Percentiles rank a stretch among this genome's conserved stretches.
Evolutionary conservation across 1,140 invertebrate genomes (phyloP).

Genomic region (Meloidogyne floridensis): DNA sequence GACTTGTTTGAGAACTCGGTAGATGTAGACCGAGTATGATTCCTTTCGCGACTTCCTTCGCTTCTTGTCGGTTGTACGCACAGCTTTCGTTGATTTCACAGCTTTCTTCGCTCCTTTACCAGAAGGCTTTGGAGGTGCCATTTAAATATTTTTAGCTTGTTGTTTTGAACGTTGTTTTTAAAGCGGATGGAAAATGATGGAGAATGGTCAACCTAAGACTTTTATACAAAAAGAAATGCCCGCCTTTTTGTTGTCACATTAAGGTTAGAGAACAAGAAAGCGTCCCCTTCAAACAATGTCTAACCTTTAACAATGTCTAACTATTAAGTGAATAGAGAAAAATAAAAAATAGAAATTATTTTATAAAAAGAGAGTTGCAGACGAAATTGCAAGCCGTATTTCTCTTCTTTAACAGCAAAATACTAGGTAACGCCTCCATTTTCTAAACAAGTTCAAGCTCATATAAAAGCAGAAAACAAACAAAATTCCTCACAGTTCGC

Average conservation of each 20-base stretch:
- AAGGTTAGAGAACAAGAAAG: neutral
- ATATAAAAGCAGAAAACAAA: neutral
- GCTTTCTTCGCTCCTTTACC: slow-evolving; percentile 56
- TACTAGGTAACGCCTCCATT: neutral
- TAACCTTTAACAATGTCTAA: no score
- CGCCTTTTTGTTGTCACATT: neutral
- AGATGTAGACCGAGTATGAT: slow-evolving; percentile 62
- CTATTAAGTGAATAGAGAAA: neutral
- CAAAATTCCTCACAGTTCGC: neutral
- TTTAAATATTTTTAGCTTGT: slow-evolving; percentile 9
- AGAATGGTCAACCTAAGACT: neutral
- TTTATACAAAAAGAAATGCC: no score
- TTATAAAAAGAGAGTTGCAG: neutral
- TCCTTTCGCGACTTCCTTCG: slow-evolving; percentile 66
- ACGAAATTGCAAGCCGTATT: neutral
- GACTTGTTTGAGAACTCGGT: slow-evolving; percentile 50
- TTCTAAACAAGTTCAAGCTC: neutral
- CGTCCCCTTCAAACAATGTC: no score
- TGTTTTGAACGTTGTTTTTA: slow-evolving; percentile 7
- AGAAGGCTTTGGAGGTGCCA: slow-evolving; percentile 46
- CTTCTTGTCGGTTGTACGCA: slow-evolving; percentile 53
- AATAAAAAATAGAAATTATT: neutral
- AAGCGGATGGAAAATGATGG: neutral
- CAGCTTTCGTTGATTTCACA: slow-evolving; percentile 48
- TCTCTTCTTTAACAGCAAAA: no score